These are phyloP conservation scores for Pelecanoides urinatrix DNA, from an alignment of 2,113 vertebrate genomes.

Conservation along the genomic window DNA sequence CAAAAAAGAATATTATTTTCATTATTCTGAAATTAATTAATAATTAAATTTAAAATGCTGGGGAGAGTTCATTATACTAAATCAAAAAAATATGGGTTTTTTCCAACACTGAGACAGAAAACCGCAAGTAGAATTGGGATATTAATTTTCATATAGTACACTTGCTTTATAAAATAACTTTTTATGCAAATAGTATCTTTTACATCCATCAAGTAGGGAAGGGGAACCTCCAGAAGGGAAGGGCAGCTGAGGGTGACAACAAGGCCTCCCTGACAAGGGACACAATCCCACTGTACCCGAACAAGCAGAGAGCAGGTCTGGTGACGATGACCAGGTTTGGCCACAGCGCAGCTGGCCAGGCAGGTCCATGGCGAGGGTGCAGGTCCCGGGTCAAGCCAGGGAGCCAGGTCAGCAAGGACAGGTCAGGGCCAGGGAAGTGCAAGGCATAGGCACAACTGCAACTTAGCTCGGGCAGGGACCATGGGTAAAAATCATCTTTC, in stretches of 20 bases:
- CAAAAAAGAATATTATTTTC: not conserved
- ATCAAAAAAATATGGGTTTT: fast-evolving
- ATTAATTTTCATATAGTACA: not conserved
- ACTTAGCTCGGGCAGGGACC: not conserved
- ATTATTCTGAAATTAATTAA: not conserved
- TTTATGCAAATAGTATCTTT: not conserved
- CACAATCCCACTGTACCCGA: too few relatives aligned
- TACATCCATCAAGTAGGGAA: not conserved
- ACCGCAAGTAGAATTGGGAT: not conserved
- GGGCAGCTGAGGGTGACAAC: not conserved
- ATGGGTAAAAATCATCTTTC: not conserved
- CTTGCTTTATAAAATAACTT: not conserved
- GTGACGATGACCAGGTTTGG: fast-evolving
- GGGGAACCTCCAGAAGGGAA: not conserved
- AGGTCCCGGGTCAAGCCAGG: not conserved
- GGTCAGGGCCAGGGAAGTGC: not conserved
- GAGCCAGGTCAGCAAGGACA: not conserved
- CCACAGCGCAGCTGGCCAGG: not conserved
- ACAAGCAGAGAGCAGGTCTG: not conserved
- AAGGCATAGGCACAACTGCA: not conserved
- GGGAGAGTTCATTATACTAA: not conserved
- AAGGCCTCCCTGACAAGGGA: not conserved
- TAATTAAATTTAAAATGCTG: not conserved
- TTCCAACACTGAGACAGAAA: not conserved
- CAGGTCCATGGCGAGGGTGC: fast-evolving